Base-by-base conservation (phyloP, 1,140 invertebrate species). In the Spodoptera frugiperda region DNA sequence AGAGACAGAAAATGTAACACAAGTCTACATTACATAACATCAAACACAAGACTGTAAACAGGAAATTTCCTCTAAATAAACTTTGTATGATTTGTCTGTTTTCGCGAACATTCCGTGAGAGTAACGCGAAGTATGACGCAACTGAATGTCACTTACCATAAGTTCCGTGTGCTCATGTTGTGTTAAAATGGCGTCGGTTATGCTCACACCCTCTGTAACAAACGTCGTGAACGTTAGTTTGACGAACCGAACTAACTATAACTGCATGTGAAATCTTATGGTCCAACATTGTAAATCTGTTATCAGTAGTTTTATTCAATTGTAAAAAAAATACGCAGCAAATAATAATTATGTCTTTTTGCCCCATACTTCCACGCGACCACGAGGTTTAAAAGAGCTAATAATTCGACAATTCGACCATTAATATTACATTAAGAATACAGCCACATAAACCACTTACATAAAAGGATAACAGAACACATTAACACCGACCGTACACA, bases 151-250 rank as follows among this genome's bases (percentile, higher is more conserved):
- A 21, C 85, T 82, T 46, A 86, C 85, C 85, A 86, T 86, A 86
- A 86, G 71, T 77, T 81, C 46, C 63, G 55, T 59, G 70, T 75
- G 77, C 77, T 82, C 82, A 85, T 87, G 81, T 81, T 85, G 82
- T 78, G 82, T 72, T 57, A 48, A 48, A 55, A 80, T 65, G 54
- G 30, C 49, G 49, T 44, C 17, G 33, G 65, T 46, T 51, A 51
- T 21, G 55, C 30, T 67, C 65, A 14, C 73, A 61, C 77, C 73
- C 33, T 55, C 68, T 72, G 70, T 11, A 72, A 72, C 70, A 72
- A 72, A 72, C 17, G 44, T 14, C 11, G 33, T 48, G 33, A 11
- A 46, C 33, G 54, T 72, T 71, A 65, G 48, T 72, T 25, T 25
- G 25, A 59, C 57, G 53, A 72, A 51, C 21, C 57, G 53, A 72